phyloP scores from a whole-genome alignment of 2,113 vertebrate species.

The Lasiurus cinereus region DNA sequence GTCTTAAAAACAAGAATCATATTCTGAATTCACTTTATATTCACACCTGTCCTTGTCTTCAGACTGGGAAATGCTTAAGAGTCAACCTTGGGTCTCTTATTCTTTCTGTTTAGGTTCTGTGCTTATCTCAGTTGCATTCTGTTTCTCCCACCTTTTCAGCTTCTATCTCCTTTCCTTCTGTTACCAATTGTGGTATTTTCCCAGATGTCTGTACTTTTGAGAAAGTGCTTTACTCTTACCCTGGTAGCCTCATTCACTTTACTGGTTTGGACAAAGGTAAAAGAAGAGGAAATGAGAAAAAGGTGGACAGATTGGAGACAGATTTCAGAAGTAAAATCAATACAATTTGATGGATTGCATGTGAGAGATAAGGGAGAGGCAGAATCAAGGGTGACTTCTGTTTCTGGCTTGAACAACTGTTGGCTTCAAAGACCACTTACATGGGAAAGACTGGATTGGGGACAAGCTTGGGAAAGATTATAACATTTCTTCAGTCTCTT shows the following conservation, averaged over 20 bases:
- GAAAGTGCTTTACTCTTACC: neutral
- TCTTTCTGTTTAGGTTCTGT: conserved; percentile 26
- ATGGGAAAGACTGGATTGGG: neutral
- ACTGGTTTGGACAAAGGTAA: neutral
- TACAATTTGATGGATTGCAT: neutral
- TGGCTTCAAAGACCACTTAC: neutral
- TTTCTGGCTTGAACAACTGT: neutral
- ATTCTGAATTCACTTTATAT: neutral
- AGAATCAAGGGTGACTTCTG: neutral
- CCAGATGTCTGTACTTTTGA: neutral
- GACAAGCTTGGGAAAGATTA: neutral
- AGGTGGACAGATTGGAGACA: neutral
- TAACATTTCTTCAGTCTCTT: conserved; percentile 7
- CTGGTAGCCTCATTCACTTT: neutral
- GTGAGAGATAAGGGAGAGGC: neutral
- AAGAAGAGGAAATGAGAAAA: neutral
- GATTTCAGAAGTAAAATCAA: neutral
- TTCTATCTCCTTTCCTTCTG: conserved; percentile 35
- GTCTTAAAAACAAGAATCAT: conserved; percentile 15
- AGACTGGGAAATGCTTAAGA: neutral
- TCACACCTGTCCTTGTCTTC: neutral
- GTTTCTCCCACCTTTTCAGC: neutral
- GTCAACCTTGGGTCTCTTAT: neutral
- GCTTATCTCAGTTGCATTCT: neutral
- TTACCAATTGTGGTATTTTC: neutral